Evolutionary conservation across 2,888 invertebrate species (phyloP).

Genomic region (Oxyteleia sp.): DNA sequence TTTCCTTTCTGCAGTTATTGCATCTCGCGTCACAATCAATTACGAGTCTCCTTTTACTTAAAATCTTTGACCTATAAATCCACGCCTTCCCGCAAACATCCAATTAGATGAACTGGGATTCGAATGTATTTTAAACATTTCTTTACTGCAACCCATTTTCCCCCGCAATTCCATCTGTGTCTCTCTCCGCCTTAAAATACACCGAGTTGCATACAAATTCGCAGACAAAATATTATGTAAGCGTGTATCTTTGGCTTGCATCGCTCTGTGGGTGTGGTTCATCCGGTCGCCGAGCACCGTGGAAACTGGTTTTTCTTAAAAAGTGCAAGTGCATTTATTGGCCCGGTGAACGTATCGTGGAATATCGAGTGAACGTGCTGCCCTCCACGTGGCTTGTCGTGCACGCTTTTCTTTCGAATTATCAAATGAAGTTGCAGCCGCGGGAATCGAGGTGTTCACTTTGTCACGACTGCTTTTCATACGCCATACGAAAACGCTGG

Average conservation of each 20-base stretch:
- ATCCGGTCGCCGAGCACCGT: conserved; percentile 49
- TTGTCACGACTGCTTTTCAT: conserved; percentile 64
- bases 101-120: no score
- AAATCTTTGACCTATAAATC: no score
- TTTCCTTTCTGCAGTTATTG: no score
- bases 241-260: conserved; percentile 69
- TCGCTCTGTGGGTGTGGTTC: conserved; percentile 73
- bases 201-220: conserved; percentile 43
- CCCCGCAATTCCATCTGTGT: no score
- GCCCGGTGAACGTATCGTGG: conserved; percentile 79
- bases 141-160: no score
- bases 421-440: conserved; percentile 54
- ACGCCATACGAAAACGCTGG: no score
- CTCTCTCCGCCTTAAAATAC: conserved; percentile 37
- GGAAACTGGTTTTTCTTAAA: conserved; percentile 81
- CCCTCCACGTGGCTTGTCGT: conserved; percentile 57
- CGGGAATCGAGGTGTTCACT: conserved; percentile 54
- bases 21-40: no score
- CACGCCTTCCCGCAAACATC: no score
- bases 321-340: conserved; percentile 85
- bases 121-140: no score
- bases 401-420: conserved; percentile 59
- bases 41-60: no score
- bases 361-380: conserved; percentile 72
- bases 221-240: conserved; percentile 53